Evolutionary conservation across 2,113 vertebrate genomes (phyloP).

Genomic region (Gorsachius goisagi): DNA sequence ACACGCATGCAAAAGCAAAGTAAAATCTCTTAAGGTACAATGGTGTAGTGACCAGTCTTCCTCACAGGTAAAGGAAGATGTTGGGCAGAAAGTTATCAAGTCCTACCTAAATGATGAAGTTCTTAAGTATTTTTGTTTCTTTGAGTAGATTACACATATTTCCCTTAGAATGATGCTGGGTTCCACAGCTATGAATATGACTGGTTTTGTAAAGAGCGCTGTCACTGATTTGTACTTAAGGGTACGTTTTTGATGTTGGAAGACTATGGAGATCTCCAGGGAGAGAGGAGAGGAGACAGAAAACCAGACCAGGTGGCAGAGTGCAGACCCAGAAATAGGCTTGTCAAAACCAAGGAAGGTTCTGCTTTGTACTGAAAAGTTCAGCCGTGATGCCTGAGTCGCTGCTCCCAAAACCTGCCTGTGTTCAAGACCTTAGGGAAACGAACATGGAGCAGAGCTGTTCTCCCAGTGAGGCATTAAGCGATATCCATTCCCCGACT

Average conservation of each 20-base stretch:
- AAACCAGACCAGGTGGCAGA: not conserved
- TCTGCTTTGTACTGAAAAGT: not conserved
- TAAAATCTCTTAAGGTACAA: not conserved
- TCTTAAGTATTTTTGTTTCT: not conserved
- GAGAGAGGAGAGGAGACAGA: not conserved
- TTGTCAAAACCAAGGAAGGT: not conserved
- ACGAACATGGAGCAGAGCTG: not conserved
- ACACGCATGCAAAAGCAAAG: fast-evolving
- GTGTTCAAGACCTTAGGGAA: not conserved
- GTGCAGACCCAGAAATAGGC: not conserved
- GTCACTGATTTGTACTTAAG: not conserved
- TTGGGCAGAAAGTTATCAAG: not conserved
- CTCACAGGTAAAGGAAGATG: not conserved
- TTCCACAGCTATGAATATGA: not conserved
- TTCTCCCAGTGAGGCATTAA: not conserved
- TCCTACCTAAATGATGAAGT: not conserved
- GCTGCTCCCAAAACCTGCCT: not conserved
- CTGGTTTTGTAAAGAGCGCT: not conserved
- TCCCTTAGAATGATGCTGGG: not conserved
- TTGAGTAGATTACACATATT: not conserved
- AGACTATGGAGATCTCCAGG: not conserved
- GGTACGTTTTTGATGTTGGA: not conserved
- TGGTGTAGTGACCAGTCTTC: not conserved
- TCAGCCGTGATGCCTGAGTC: not conserved
- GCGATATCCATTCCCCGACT: not conserved